phyloP scores from a whole-genome alignment of 2,113 vertebrate genomes.

The Thamnaconus septentrionalis region DNA sequence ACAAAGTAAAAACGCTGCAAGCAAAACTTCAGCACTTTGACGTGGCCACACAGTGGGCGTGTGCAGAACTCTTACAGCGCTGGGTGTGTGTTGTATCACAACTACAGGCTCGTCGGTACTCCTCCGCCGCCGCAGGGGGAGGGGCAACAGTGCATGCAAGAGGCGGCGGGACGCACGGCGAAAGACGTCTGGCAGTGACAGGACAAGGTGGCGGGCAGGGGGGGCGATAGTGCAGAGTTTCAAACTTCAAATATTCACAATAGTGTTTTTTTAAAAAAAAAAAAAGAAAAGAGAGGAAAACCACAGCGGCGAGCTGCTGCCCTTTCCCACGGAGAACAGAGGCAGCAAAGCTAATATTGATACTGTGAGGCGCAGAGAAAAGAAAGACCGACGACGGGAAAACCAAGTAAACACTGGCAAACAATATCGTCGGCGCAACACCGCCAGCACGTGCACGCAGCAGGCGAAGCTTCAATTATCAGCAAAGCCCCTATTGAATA shows the following conservation, averaged over 20 bases:
- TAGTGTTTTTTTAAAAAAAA: slow-evolving; percentile 26
- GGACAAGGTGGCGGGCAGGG: slow-evolving; percentile 46
- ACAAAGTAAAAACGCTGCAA: slow-evolving; percentile 87
- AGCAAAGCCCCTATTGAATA: slow-evolving; percentile 61
- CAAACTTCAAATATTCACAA: slow-evolving; percentile 53
- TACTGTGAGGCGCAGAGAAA: slow-evolving; percentile 37
- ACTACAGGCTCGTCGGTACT: slow-evolving; percentile 93
- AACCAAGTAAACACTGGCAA: slow-evolving; percentile 74
- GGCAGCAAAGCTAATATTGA: slow-evolving; percentile 59
- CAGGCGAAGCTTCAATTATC: slow-evolving; percentile 71
- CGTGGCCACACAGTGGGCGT: slow-evolving; percentile 96
- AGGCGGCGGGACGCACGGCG: slow-evolving; percentile 43
- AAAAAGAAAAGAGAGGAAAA: too few species aligned
- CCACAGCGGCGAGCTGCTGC: slow-evolving; percentile 40
- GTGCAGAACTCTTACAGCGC: slow-evolving; percentile 92
- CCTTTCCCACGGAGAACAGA: slow-evolving; percentile 39
- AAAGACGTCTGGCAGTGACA: neutral
- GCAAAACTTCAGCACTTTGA: slow-evolving; percentile 90
- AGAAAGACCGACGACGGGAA: neutral
- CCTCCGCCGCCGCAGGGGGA: slow-evolving; percentile 87
- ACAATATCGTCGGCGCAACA: slow-evolving; percentile 37
- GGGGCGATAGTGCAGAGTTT: slow-evolving; percentile 31
- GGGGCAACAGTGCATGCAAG: slow-evolving; percentile 89
- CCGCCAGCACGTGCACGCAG: slow-evolving; percentile 20
- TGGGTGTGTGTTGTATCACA: slow-evolving; percentile 96